Base-by-base conservation (phyloP, 1,140 invertebrate species). In the Drosophila mojavensis region DNA sequence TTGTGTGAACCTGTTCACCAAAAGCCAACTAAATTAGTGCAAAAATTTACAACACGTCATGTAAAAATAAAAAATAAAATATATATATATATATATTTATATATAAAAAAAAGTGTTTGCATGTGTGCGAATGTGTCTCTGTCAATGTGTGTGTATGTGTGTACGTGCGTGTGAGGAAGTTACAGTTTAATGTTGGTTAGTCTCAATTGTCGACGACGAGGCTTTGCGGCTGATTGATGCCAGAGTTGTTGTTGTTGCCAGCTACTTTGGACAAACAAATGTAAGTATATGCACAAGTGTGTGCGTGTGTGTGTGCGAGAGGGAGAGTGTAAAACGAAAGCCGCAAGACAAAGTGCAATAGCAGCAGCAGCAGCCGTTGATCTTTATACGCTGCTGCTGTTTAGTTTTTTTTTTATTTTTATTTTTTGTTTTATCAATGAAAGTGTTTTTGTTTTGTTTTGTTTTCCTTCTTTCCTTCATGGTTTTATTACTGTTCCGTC, bases 101-200 rank as follows among this genome's bases (percentile, higher is more conserved):
- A 10, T 9, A 9, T 7, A 56, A 50, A 26, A 50, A 26, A 50
- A 48, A 39, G 9, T 36, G 61, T 48, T 10, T 4, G 43, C 43
- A 9, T 69, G 43, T 58, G 24, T 66, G 63, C 33, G 36, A 53
- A 54, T 60, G 53, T 11, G 17, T 51, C 41, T 13, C 10, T 30
- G 20, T 43, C 11, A 9, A 33, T n/a, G 10, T 24, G 41, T 41
- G 20, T 51, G 56, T n/a, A 13, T 41, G 47, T 50, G 33, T 48
- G 43, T 58, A 24, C 50, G 72, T 80, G 61, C 43, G 64, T 76
- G 81, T 81, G 81, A 86, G 81, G 81, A 85, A 85, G 82, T 85
- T 85, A 86, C 48, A 82, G 81, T 85, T 85, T 85, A 85, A 82
- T 86, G 73, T 79, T 83, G 75, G 81, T 86, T 82, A 86, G 82